Percentiles rank a stretch among this genome's conserved stretches.
These are phyloP conservation scores for Pomacea maculata DNA, from an alignment of 1,140 invertebrate genomes.

Conservation along the genomic window DNA sequence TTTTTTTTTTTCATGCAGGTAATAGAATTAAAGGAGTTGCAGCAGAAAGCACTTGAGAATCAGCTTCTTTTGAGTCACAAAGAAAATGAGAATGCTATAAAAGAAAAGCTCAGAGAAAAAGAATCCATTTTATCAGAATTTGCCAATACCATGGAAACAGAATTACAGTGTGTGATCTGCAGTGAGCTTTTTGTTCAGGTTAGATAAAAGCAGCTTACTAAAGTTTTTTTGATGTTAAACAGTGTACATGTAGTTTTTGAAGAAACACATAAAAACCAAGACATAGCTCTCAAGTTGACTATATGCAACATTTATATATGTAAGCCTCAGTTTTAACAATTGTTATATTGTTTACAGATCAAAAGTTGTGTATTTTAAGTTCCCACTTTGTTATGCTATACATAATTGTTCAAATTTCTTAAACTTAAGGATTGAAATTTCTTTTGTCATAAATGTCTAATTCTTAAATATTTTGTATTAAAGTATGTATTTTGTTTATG, in stretches of 20 bases:
- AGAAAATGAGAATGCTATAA: conserved; percentile 54
- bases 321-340: not conserved
- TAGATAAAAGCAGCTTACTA: not conserved
- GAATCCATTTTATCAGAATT: conserved; percentile 70
- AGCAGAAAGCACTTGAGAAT: conserved; percentile 58
- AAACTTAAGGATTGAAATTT: too few species aligned
- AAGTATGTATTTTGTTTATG: too few species aligned
- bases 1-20: conserved; percentile 27
- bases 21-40: conserved; percentile 56
- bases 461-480: too few species aligned
- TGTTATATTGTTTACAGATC: too few species aligned
- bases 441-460: too few species aligned
- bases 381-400: too few species aligned
- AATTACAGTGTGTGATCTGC: conserved; percentile 82
- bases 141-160: conserved; percentile 75
- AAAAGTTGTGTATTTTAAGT: too few species aligned
- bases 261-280: not conserved
- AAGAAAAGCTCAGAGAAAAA: conserved; percentile 60
- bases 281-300: not conserved
- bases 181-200: conserved; percentile 77
- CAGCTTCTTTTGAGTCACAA: conserved; percentile 53
- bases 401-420: too few species aligned
- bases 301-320: not conserved
- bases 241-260: not conserved
- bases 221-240: not conserved